Evolutionary conservation across 2,797 vertebrate species (phyloP).

Genomic region (Macroramphosus scolopax): DNA sequence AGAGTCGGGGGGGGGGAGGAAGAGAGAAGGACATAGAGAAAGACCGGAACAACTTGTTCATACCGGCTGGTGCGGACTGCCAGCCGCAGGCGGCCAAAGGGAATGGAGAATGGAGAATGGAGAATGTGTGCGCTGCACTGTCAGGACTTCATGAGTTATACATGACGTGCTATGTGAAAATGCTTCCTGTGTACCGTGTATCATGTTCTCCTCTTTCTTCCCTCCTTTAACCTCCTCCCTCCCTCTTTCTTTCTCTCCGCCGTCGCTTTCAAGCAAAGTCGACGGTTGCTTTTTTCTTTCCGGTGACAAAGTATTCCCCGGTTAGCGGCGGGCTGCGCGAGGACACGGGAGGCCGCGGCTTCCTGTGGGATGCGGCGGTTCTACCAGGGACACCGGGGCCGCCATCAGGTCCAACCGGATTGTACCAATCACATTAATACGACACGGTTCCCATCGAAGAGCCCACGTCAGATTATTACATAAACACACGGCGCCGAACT

Average conservation of each 20-base stretch:
- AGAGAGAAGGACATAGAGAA: constrained; percentile 43
- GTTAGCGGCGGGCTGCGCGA: constrained; percentile 52
- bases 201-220: constrained; percentile 49
- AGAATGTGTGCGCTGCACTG: constrained; percentile 66
- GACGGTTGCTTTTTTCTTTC: constrained; percentile 70
- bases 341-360: constrained; percentile 47
- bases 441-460: constrained; percentile 21
- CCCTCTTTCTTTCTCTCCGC: constrained; percentile 19
- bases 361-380: constrained; percentile 28
- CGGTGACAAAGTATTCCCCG: constrained; percentile 70
- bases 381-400: constrained; percentile 21
- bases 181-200: constrained; percentile 73
- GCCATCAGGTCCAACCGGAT: constrained; percentile 12
- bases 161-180: constrained; percentile 75
- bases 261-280: constrained; percentile 62
- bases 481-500: constrained; percentile 38
- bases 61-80: constrained; percentile 63
- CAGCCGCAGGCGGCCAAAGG: constrained; percentile 72
- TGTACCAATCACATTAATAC: constrained; percentile 5
- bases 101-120: constrained; percentile 74
- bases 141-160: constrained; percentile 79
- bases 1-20: constrained; percentile 33
- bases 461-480: constrained; percentile 44
- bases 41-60: constrained; percentile 71
- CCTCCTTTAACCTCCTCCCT: constrained; percentile 31